A percentile compares a stretch with the other conserved stretches of the same genome.
phyloP scores from a whole-genome alignment of 2,888 invertebrate genomes.

The Cephus rjabovi region DNA sequence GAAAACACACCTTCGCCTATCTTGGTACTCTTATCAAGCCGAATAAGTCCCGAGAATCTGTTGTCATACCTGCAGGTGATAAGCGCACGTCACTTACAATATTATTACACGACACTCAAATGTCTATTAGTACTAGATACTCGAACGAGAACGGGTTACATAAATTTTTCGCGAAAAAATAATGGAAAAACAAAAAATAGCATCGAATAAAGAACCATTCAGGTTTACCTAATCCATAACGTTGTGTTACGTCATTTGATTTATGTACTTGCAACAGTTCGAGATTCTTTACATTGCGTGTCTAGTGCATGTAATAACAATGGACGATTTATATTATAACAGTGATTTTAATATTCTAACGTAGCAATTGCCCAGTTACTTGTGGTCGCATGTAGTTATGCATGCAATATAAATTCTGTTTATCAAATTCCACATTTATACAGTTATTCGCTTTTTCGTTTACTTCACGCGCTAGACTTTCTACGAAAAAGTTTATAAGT shows the following conservation, averaged over 20 bases:
- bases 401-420: background rate
- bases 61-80: constrained; percentile 59
- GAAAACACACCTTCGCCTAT: constrained; percentile 63
- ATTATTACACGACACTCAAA: background rate
- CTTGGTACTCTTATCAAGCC: constrained; percentile 62
- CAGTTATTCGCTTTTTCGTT: background rate
- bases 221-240: background rate
- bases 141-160: background rate
- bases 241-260: background rate
- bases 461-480: background rate
- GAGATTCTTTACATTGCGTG: background rate
- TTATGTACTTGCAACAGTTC: background rate
- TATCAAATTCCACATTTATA: background rate
- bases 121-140: background rate
- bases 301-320: background rate
- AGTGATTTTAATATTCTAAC: background rate
- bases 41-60: constrained; percentile 56
- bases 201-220: background rate
- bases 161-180: background rate
- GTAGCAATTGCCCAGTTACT: background rate
- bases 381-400: background rate
- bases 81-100: constrained; percentile 6
- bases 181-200: background rate
- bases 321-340: background rate
- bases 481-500: background rate